phyloP scores from a whole-genome alignment of 2,797 vertebrate genomes.

The Ctenopoma kingsleyae region DNA sequence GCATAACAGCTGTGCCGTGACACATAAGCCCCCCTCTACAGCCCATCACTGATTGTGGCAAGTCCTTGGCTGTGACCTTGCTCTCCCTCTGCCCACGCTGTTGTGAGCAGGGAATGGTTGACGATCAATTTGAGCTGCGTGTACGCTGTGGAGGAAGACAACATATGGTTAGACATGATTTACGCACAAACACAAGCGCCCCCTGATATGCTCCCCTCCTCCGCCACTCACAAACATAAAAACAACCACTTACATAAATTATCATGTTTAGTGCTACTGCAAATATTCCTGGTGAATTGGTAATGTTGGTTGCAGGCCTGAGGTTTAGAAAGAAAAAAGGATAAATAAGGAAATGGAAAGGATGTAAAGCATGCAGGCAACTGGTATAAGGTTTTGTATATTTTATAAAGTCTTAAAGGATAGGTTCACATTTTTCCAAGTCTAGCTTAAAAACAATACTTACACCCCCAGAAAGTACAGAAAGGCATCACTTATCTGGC shows the following conservation, averaged over 20 bases:
- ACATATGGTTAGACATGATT: conserved; percentile 75
- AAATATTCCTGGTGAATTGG: conserved; percentile 29
- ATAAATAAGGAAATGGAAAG: not conserved
- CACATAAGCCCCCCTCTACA: conserved; percentile 58
- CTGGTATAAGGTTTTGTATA: not conserved
- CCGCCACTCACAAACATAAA: conserved; percentile 49
- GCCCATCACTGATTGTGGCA: conserved; percentile 71
- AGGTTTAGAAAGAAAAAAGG: conserved; percentile 4
- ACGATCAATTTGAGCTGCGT: conserved; percentile 74
- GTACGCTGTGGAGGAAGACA: conserved; percentile 54
- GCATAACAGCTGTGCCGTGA: conserved; percentile 72
- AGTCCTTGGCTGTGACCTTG: conserved; percentile 84
- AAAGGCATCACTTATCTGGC: too few species aligned
- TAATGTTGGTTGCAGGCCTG: conserved; percentile 27
- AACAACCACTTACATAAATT: conserved; percentile 74
- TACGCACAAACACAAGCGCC: conserved; percentile 61
- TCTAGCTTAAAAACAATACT: not conserved
- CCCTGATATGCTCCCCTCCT: conserved; percentile 24
- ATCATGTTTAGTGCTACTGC: conserved; percentile 56
- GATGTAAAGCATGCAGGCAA: not conserved
- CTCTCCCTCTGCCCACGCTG: conserved; percentile 62
- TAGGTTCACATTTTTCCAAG: not conserved
- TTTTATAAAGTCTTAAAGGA: not conserved
- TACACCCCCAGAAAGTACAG: too few species aligned
- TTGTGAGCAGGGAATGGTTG: conserved; percentile 65